A percentile compares a stretch with the other conserved stretches of the same genome.
Conservation (phyloP, 2,797 vertebrate genomes). For the Danio tinwini region DNA sequence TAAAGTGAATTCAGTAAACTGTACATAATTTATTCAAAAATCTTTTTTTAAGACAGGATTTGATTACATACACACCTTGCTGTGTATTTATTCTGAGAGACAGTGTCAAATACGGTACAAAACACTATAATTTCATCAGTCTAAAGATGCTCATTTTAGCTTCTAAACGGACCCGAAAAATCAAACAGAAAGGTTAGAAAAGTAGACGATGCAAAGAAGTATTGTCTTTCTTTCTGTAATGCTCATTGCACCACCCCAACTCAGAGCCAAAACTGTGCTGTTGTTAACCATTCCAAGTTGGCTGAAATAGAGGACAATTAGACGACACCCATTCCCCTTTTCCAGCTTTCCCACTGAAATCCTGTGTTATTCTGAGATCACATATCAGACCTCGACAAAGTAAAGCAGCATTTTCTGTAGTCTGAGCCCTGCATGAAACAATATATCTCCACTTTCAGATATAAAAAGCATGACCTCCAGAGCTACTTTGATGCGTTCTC, state of each 20-base stretch:
- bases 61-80: not conserved
- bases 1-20: not conserved
- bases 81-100: not conserved
- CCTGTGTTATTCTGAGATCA: slow-evolving; percentile 33
- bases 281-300: slow-evolving; percentile 30
- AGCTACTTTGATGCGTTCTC: slow-evolving; percentile 51
- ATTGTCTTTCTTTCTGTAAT: not conserved
- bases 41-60: not conserved
- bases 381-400: slow-evolving; percentile 34
- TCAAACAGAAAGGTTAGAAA: slow-evolving; percentile 9
- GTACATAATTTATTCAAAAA: not conserved
- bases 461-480: slow-evolving; percentile 61
- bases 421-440: slow-evolving; percentile 37
- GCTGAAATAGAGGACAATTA: slow-evolving; percentile 34
- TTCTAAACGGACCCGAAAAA: slow-evolving; percentile 13
- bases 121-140: slow-evolving; percentile 13
- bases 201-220: slow-evolving; percentile 3
- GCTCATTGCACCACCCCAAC: slow-evolving; percentile 14
- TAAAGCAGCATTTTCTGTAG: slow-evolving; percentile 20
- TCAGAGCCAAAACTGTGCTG: slow-evolving; percentile 30
- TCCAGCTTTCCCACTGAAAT: slow-evolving; percentile 28
- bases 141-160: slow-evolving; percentile 15
- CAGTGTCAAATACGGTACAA: slow-evolving; percentile 13
- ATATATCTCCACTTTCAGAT: slow-evolving; percentile 51
- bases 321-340: slow-evolving; percentile 32